Evolutionary conservation across 53 echinoderm and acorn worm species (phyloP), one percentile per base, ranked within the genome.

Genomic region (Echinarachnius parma): DNA sequence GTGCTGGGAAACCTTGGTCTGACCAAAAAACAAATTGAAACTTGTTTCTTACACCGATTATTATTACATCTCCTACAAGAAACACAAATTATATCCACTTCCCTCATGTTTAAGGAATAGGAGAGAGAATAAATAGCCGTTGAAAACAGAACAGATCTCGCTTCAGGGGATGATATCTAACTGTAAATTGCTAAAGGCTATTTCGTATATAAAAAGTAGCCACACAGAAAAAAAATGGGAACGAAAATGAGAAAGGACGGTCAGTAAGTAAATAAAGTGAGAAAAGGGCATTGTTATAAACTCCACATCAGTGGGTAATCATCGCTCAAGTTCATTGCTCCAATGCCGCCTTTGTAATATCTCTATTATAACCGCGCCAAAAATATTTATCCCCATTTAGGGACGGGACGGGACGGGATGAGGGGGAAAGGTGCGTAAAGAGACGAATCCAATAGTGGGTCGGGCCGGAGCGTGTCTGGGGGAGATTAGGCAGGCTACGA

Each of bases 361-460:
- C 68, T 31, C 68, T 52, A 68, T 68, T 68, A 68, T 68, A 68
- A 68, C 74, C 36, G 74, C 74, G 74, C 74, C 55, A 45, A 37
- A 72, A 56, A 72, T 72, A 72, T 72, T 72, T 72, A 72, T 72
- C 57, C 32, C 36, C 57, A 34, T 72, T 71, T 72, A 72, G 36
- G 28, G 57, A 25, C 74, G 25, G n/a, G n/a, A n/a, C n/a, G n/a
- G n/a, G n/a, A n/a, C n/a, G n/a, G n/a, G n/a, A n/a, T n/a, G n/a
- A n/a, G n/a, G n/a, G n/a, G n/a, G n/a, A n/a, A n/a, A n/a, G n/a
- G n/a, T 29, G 56, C 35, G 74, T 57, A 55, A 72, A 39, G 57
- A 57, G 36, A 56, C 74, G 56, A 72, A 72, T 72, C 74, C 57
- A 72, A 72, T 72, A 72, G 56, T 72, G 56, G 56, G 27, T 27